Evolutionary conservation across 2,113 vertebrate genomes (phyloP), one percentile per base, ranked within the genome.

Genomic region (Eira barbara): DNA sequence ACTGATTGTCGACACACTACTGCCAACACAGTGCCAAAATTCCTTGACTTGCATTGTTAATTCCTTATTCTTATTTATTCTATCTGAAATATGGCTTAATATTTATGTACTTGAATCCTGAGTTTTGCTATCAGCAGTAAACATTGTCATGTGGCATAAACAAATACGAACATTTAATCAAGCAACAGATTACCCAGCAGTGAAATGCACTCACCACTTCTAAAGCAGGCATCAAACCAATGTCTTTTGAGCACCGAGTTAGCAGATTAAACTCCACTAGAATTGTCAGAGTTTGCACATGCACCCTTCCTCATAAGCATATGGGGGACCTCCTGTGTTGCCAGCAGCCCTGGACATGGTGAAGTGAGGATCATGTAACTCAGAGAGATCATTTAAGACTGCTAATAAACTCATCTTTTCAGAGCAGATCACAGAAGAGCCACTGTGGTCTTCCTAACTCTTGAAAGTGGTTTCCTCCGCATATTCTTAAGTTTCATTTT

Each of bases 51-150:
- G 10, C 0, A 20, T 67, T 95, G 36, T 84, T 82, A 76, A 65
- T 45, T 55, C 23, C 23, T 79, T 59, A 34, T 76, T 84, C 31
- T 93, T 78, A 82, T 78, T 92, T 83, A 23, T 82, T 92, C 34
- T 20, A 3, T 55, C 3, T 74, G n/a, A 63, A 84, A 57, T 42
- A 65, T n/a, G 31, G 4, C 14, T 57, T 67, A 39, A 45, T 49
- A 27, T 71, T 65, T 42, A 27, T 78, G 1, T 1, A 27, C 6
- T 65, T 76, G 12, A 17, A 85, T 74, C 6, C 45, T 82, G 57
- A 29, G 14, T 79, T 95, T 97, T 91, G 13, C 42, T 61, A n/a
- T 63, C 27, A n/a, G 27, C 69, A 31, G 9, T 65, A 21, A 86
- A 80, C 14, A 57, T 79, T 97, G 89, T 74, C 31, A 36, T 13